Evolutionary conservation across 2,888 invertebrate genomes (phyloP).

Genomic region (Tromatobia lineatoria): DNA sequence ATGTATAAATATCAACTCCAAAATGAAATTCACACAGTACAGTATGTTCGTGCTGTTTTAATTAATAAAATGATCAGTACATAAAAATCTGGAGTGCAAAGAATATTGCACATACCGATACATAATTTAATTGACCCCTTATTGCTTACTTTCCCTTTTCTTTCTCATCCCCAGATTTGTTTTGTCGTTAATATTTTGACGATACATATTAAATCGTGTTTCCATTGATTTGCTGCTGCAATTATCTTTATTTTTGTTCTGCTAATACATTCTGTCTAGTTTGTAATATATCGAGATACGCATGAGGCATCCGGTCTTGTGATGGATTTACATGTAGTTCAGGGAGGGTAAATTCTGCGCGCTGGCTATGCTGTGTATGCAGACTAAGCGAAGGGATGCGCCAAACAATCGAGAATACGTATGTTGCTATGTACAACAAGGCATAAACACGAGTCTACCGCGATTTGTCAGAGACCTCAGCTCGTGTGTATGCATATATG

Average conservation of each 20-base stretch:
- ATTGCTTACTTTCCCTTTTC: too few relatives aligned
- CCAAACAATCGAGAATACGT: constrained; percentile 28
- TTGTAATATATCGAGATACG: constrained; percentile 13
- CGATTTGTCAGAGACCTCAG: constrained; percentile 4
- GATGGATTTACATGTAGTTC: constrained; percentile 37
- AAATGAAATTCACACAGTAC: too few relatives aligned
- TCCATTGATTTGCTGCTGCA: background rate
- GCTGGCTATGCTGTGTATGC: background rate
- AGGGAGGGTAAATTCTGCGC: background rate
- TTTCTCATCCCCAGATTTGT: too few relatives aligned
- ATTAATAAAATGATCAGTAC: too few relatives aligned
- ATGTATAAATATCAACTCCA: too few relatives aligned
- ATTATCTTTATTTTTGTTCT: background rate
- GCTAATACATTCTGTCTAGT: background rate
- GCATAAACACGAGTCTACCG: constrained; percentile 5
- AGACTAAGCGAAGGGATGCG: background rate
- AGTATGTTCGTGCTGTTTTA: too few relatives aligned
- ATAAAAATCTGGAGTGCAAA: too few relatives aligned
- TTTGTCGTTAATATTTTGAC: too few relatives aligned
- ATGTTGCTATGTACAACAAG: constrained; percentile 22
- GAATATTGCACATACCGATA: too few relatives aligned
- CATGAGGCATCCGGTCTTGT: background rate
- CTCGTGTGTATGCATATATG: constrained; percentile 12
- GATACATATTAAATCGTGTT: background rate
- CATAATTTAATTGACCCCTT: too few relatives aligned